phyloP scores from a whole-genome alignment of 2,797 vertebrate genomes.

The Sebastiscus tertius region DNA sequence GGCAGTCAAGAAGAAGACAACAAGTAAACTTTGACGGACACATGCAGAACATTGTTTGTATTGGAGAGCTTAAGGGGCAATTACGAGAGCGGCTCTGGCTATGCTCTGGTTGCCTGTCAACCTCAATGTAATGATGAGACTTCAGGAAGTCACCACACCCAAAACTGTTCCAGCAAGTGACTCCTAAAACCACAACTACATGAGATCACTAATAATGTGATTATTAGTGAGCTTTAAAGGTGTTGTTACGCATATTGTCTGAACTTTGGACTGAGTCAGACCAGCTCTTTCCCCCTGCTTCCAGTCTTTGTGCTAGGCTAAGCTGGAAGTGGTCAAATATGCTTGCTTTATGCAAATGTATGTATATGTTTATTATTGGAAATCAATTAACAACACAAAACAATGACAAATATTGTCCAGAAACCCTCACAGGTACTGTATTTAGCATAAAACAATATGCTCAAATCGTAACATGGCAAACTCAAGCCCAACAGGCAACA shows the following conservation, averaged over 20 bases:
- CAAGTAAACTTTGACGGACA: background rate
- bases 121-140: background rate
- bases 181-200: background rate
- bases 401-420: too few species aligned
- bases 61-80: background rate
- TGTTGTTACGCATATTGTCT: background rate
- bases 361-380: too few species aligned
- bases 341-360: too few species aligned
- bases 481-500: too few species aligned
- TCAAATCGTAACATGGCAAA: too few species aligned
- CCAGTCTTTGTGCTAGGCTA: background rate
- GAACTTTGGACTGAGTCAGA: background rate
- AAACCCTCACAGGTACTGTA: too few species aligned
- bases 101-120: background rate
- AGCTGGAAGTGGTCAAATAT: too few species aligned
- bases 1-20: background rate
- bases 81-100: background rate
- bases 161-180: background rate
- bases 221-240: background rate
- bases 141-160: background rate
- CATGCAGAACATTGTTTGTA: background rate
- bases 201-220: background rate
- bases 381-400: too few species aligned
- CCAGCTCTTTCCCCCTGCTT: background rate
- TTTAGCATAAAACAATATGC: too few species aligned